phyloP scores from a whole-genome alignment of 2,797 vertebrate genomes.

The Momotus momota region DNA sequence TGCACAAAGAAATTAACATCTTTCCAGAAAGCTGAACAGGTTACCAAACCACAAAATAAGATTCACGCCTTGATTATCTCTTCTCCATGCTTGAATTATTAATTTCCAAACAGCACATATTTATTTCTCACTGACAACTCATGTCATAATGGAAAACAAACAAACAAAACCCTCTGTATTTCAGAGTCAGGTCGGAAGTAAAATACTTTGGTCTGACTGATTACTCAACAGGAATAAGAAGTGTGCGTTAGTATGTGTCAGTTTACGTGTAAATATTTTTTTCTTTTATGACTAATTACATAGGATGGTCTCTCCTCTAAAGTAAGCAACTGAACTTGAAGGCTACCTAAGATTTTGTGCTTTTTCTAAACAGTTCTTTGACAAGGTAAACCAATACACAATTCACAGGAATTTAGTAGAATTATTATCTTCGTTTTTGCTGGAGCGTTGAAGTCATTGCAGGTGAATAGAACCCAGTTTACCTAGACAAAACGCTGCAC shows the following conservation, averaged over 20 bases:
- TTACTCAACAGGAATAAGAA: background rate
- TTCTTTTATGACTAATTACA: background rate
- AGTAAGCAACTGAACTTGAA: background rate
- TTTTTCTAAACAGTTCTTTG: background rate
- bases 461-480: background rate
- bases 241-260: accelerated
- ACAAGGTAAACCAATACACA: background rate
- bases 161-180: background rate
- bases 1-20: background rate
- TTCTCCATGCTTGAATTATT: background rate
- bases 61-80: background rate
- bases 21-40: background rate
- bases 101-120: background rate
- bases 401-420: background rate
- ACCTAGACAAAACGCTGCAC: background rate
- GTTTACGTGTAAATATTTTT: background rate
- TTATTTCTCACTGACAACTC: background rate
- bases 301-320: background rate
- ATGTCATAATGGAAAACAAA: background rate
- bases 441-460: background rate
- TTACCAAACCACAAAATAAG: background rate
- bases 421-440: background rate
- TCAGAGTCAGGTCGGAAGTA: background rate
- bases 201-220: background rate
- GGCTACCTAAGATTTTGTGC: background rate